Evolutionary conservation across 2,888 invertebrate genomes (phyloP), one percentile per base, ranked within the genome.

Genomic region (Agrotis puta): DNA sequence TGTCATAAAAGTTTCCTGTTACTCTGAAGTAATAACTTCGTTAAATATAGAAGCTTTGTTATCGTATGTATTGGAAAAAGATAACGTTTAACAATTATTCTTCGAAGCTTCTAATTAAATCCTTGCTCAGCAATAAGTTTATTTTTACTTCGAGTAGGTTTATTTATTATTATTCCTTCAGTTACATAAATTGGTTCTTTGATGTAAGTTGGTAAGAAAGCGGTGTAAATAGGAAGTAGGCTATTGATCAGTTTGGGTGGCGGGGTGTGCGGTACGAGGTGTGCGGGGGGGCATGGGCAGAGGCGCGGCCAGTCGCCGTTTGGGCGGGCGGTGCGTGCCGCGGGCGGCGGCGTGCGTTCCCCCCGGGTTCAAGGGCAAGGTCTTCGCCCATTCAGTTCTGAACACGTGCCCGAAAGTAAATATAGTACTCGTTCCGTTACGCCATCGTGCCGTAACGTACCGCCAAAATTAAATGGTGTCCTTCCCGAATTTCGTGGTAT

Each of bases 351-450:
- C 89, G 91, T 92, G 93, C 92, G 93, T 92, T 92, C 90, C 92
- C 91, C 90, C 88, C 90, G 91, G 92, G 95, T 95, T 95, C 95
- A 95, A 95, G 95, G 96, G 86, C 94, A 94, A 93, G 93, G 93
- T 89, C 90, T 91, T 93, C 88, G 91, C 94, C 93, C 95, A 96
- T 96, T 96, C 94, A 96, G 89, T 87, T 91, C 91, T 85, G 91
- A 93, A 92, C 95, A 95, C 95, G 95, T 95, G 95, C 92, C 94
- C 90, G 89, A 93, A 94, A 94, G 95, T 95, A 95, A 95, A 95
- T 95, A 95, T 95, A 94, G 94, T 94, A 94, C 92, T 91, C 90
- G 88, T 88, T 88, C 89, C 84, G 92, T 93, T 93, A 93, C 93
- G 91, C 90, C 90, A 91, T 88, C 88, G 86, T 85, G 87, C 86